Conservation (phyloP, 2,113 vertebrate species). For the Beaufortia kweichowensis region DNA sequence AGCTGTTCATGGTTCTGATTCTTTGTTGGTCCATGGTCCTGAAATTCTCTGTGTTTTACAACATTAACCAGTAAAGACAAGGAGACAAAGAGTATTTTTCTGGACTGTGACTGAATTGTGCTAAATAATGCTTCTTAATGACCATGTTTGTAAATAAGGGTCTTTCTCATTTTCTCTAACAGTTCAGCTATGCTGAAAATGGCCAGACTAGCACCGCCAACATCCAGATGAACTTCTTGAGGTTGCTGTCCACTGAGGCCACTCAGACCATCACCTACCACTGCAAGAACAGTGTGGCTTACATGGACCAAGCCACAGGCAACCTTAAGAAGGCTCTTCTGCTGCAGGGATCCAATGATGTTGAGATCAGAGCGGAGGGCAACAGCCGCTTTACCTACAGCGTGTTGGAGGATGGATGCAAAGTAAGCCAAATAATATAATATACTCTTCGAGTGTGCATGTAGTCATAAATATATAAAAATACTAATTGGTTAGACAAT, state of each 20-base stretch:
- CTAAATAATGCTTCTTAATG: constrained; percentile 6
- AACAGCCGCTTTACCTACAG: constrained; percentile 96
- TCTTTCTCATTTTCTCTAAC: constrained; percentile 35
- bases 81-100: not conserved
- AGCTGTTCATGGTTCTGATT: constrained; percentile 22
- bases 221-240: constrained; percentile 94
- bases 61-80: not conserved
- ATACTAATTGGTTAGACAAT: not conserved
- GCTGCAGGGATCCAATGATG: constrained; percentile 94
- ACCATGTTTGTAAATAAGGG: not conserved
- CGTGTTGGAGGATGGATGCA: constrained; percentile 92
- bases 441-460: not conserved
- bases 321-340: constrained; percentile 94
- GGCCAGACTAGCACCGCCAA: constrained; percentile 80
- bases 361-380: constrained; percentile 95
- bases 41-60: not conserved
- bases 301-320: constrained; percentile 87
- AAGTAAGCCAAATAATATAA: constrained; percentile 74
- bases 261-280: constrained; percentile 97
- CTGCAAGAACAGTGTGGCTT: constrained; percentile 98
- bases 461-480: not conserved
- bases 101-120: not conserved
- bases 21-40: constrained; percentile 8
- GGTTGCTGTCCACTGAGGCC: constrained; percentile 91
- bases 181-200: constrained; percentile 93